Evolutionary conservation across 2,113 vertebrate genomes (phyloP).

Genomic region (Nestor notabilis): DNA sequence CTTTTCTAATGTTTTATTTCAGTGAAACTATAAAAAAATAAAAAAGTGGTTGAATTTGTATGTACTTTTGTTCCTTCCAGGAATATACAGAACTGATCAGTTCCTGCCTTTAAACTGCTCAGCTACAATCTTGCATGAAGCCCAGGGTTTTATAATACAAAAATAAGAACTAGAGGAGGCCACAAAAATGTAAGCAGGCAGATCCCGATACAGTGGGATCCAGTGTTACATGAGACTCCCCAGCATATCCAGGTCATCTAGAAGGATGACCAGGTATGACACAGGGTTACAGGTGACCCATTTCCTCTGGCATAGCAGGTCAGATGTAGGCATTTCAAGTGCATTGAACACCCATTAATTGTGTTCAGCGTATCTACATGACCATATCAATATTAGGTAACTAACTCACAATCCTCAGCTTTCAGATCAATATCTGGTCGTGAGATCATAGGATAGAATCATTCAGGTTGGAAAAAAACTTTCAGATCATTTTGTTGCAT

Average conservation of each 20-base stretch:
- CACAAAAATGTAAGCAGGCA: not conserved
- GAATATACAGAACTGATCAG: not conserved
- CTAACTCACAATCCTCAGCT: not conserved
- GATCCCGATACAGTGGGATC: rapidly evolving
- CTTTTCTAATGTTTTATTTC: not conserved
- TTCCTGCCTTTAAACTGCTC: not conserved
- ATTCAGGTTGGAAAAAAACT: not conserved
- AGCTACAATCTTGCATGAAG: not conserved
- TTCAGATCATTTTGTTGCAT: rapidly evolving
- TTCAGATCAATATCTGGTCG: not conserved
- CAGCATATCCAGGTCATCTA: not conserved
- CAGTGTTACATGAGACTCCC: not conserved
- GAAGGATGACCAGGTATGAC: not conserved
- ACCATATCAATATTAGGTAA: not conserved
- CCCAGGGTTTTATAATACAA: not conserved
- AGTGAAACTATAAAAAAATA: not conserved
- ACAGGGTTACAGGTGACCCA: not conserved
- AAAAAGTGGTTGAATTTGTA: not conserved
- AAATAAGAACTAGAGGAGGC: not conserved
- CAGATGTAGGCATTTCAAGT: not conserved
- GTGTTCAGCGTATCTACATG: not conserved
- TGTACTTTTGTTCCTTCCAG: not conserved
- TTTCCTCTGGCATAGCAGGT: not conserved
- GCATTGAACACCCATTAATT: not conserved
- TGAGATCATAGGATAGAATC: not conserved